phyloP scores from a whole-genome alignment of 2,797 vertebrate genomes.

The Darevskia nairensis region DNA sequence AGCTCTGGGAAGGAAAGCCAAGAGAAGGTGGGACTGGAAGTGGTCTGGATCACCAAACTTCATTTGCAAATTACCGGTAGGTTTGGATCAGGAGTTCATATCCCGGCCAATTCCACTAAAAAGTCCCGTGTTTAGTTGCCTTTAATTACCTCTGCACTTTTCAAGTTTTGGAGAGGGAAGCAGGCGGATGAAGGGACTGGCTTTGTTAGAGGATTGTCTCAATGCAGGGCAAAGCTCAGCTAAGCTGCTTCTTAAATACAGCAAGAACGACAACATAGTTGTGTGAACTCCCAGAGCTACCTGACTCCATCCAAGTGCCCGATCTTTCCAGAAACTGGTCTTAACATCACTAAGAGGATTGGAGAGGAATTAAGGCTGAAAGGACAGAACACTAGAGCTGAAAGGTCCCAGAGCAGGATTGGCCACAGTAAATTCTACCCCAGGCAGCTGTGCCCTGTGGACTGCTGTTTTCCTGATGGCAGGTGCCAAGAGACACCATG shows the following conservation, averaged over 20 bases:
- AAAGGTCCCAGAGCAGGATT: not conserved
- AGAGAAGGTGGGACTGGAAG: not conserved
- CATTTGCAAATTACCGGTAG: not conserved
- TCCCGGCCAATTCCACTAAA: not conserved
- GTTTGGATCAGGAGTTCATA: not conserved
- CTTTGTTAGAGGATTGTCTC: no score
- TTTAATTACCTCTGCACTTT: not conserved
- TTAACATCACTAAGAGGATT: constrained; percentile 64
- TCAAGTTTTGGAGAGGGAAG: not conserved
- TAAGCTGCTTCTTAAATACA: not conserved
- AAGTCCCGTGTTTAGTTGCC: not conserved
- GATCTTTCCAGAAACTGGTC: not conserved
- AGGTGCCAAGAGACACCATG: not conserved
- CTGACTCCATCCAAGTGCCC: rapidly evolving
- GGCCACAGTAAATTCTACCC: not conserved
- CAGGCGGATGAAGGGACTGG: not conserved
- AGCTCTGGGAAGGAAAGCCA: not conserved
- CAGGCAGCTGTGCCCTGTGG: not conserved
- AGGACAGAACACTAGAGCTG: not conserved
- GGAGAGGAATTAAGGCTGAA: constrained; percentile 45
- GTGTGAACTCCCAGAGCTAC: constrained; percentile 37
- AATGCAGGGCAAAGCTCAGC: not conserved
- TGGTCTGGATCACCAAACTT: not conserved
- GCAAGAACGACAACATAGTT: not conserved
- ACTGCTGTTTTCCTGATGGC: not conserved